phyloP scores from a whole-genome alignment of 2,888 invertebrate genomes.

The Pseudeuparius sepicola region DNA sequence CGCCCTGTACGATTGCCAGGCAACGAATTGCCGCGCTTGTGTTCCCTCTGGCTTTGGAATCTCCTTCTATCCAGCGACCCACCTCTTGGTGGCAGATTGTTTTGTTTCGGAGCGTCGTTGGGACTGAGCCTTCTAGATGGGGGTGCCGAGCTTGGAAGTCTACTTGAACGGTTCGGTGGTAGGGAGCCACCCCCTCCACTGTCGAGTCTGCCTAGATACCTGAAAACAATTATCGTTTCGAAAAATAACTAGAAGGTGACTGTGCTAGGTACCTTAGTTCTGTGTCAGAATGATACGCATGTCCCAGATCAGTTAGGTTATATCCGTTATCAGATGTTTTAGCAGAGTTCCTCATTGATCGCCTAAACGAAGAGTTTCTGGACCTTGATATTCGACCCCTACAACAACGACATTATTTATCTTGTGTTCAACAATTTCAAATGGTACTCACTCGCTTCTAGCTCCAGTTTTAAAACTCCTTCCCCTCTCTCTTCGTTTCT shows the following conservation, averaged over 20 bases:
- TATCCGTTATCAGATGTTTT: conserved; percentile 55
- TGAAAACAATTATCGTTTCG: no score
- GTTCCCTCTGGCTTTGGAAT: conserved; percentile 6
- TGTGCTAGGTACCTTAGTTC: conserved; percentile 64
- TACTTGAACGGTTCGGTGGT: no score
- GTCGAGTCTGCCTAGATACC: conserved; percentile 16
- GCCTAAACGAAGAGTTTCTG: conserved; percentile 43
- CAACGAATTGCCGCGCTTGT: no score
- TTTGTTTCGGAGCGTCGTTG: no score
- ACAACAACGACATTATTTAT: no score
- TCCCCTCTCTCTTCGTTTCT: conserved; percentile 44
- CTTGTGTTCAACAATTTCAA: conserved; percentile 29
- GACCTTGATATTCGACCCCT: conserved; percentile 36
- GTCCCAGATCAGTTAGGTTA: conserved; percentile 44
- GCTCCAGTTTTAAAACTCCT: conserved; percentile 25
- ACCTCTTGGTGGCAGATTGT: conserved; percentile 12
- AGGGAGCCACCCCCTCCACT: no score
- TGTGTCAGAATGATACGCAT: conserved; percentile 63
- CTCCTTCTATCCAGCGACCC: conserved; percentile 13
- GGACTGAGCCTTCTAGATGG: conserved; percentile 8
- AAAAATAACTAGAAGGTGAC: no score
- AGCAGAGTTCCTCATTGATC: conserved; percentile 50
- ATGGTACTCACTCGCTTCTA: conserved; percentile 17
- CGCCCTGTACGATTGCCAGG: no score
- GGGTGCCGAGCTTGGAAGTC: no score